Conservation (phyloP, 2,113 vertebrate species). For the Poeciliopsis prolifica region DNA sequence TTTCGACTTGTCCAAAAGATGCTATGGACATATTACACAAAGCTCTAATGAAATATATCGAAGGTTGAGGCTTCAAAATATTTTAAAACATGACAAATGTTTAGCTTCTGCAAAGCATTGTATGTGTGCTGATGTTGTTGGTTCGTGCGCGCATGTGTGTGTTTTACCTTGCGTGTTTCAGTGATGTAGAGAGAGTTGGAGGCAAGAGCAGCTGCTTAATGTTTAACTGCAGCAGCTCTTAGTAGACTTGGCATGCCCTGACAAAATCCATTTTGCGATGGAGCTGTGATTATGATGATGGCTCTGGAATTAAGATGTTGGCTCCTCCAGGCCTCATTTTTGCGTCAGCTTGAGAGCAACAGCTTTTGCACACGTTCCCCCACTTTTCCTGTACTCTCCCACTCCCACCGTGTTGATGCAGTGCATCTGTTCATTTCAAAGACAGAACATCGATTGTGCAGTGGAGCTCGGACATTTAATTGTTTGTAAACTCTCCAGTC, state of each 20-base stretch:
- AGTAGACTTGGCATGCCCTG: conserved; percentile 83
- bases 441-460: neutral
- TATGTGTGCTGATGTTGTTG: conserved; percentile 33
- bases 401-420: conserved; percentile 23
- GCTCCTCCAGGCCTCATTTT: conserved; percentile 64
- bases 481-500: neutral
- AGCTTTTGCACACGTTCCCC: conserved; percentile 45
- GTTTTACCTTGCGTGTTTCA: conserved; percentile 1
- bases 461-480: neutral
- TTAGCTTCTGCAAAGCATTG: conserved; percentile 30
- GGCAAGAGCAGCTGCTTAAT: conserved; percentile 82
- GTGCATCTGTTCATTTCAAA: conserved; percentile 38
- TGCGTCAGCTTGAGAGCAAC: conserved; percentile 70
- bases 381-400: conserved; percentile 27
- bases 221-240: conserved; percentile 78
- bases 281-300: conserved; percentile 83
- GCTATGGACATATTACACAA: neutral
- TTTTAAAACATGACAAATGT: neutral
- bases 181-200: conserved; percentile 35
- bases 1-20: neutral
- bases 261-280: conserved; percentile 83
- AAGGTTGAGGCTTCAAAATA: neutral
- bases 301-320: conserved; percentile 77
- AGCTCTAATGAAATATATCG: neutral
- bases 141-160: neutral